Conservation (phyloP, 2,888 invertebrate genomes). For the Volucella zonaria region DNA sequence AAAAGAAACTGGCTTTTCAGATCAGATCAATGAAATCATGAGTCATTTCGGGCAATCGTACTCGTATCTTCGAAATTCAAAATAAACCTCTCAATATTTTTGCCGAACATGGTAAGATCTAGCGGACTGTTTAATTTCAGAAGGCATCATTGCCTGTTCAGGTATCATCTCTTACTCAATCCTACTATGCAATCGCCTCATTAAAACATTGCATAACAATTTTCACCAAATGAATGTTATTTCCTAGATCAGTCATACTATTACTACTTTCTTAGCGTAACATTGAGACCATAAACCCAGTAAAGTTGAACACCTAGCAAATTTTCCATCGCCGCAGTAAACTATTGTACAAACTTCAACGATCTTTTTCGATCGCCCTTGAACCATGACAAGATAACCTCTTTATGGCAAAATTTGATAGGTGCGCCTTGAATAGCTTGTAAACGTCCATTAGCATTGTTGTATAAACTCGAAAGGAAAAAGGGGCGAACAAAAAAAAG, state of each 20-base stretch:
- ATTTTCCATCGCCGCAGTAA: too few species aligned
- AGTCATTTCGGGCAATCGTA: too few species aligned
- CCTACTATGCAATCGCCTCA: background rate
- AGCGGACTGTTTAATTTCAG: too few species aligned
- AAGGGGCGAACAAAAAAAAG: conserved; percentile 30
- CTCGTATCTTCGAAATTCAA: too few species aligned
- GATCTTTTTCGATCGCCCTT: conserved; percentile 21
- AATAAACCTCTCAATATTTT: too few species aligned
- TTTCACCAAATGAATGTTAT: conserved; percentile 14
- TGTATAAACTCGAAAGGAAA: conserved; percentile 33
- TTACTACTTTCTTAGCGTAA: background rate
- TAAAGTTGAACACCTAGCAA: background rate
- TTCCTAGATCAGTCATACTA: background rate
- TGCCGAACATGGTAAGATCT: too few species aligned
- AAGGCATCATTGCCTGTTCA: too few species aligned
- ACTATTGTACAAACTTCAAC: background rate
- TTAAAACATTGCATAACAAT: background rate
- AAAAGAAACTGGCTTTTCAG: too few species aligned
- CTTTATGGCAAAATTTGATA: conserved; percentile 5
- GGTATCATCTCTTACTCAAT: background rate
- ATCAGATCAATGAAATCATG: too few species aligned
- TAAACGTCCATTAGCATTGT: conserved; percentile 5
- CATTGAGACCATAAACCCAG: conserved; percentile 7
- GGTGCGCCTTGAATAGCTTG: conserved; percentile 24
- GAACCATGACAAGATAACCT: conserved; percentile 14